Evolutionary conservation across 2,113 vertebrate species (phyloP), one percentile per base, ranked within the genome.

Genomic region (Pao palembangensis): DNA sequence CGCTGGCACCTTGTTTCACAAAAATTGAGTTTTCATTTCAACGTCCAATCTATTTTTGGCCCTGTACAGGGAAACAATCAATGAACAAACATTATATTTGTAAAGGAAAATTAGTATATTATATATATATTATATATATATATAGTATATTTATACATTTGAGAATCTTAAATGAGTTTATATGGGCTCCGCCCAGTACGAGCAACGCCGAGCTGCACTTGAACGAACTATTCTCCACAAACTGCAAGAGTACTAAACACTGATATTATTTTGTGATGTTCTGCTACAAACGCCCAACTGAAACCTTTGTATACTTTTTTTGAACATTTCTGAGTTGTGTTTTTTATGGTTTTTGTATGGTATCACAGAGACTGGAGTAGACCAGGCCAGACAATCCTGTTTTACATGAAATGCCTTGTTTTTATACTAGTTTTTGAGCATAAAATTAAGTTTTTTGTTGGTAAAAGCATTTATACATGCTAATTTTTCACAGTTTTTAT

Each of bases 71-170:
- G 90, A 85, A 85, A 91, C 87, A 92, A 92, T 49, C 86, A 90
- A 82, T 91, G 91, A 93, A 91, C 79, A 94, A 94, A 92, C 89
- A 90, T 91, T 93, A 89, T 41, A 92, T 90, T 85, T 88, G 77
- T 58, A 65, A 91, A 91, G 20, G n/a, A 87, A 50, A 19, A 50
- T 49, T 84, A 84, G 88, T 8, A 34, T 34, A 48, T 49, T 14
- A 19, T 51, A 46, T 38, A 92, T 85, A 60, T 34, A 55, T 20
- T 31, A 42, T 34, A 48, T 47, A 63, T 58, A 46, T 48, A 20
- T 73, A 71, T 55, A 61, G 49, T 58, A 72, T 75, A 69, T 74
- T 72, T 67, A 56, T 73, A 57, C 50, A 72, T 78, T 64, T 41
- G 58, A 58, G 58, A 69, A 46, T 62, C 44, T 49, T 18, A 42